Evolutionary conservation across 1,140 invertebrate genomes (phyloP).

Genomic region (Drosophila trapezifrons): DNA sequence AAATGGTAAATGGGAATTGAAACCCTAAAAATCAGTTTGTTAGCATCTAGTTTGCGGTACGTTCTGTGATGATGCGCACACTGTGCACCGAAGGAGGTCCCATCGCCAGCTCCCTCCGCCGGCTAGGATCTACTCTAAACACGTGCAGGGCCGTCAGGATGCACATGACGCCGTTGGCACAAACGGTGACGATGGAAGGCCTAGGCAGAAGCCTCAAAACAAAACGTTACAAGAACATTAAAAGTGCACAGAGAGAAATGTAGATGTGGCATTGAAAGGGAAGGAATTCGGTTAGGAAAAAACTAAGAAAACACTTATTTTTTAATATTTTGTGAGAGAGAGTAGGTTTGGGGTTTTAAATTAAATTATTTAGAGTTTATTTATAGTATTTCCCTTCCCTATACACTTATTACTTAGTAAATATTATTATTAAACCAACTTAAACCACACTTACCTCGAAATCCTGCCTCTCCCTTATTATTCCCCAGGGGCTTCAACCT

Average conservation of each 20-base stretch:
- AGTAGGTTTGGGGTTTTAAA: not conserved
- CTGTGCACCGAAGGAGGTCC: constrained; percentile 67
- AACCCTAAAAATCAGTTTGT: constrained; percentile 60
- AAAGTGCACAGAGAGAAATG: constrained; percentile 11
- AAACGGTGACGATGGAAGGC: constrained; percentile 50
- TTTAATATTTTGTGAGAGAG: not conserved
- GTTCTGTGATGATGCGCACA: constrained; percentile 53
- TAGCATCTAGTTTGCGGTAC: constrained; percentile 75
- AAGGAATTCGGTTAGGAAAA: not conserved
- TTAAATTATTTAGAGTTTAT: not conserved
- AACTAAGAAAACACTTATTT: not conserved
- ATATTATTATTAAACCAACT: not conserved
- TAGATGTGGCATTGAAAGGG: not conserved
- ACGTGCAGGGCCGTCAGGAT: constrained; percentile 49
- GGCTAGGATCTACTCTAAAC: constrained; percentile 49
- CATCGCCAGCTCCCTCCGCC: constrained; percentile 8
- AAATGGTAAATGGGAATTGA: not conserved
- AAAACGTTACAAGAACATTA: constrained; percentile 69
- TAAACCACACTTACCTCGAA: too few relatives aligned
- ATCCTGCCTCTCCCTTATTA: too few relatives aligned
- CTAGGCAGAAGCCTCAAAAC: constrained; percentile 16
- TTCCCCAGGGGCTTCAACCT: not conserved
- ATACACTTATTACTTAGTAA: not conserved
- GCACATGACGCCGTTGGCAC: constrained; percentile 33
- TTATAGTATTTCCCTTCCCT: not conserved